Evolutionary conservation across 2,113 vertebrate genomes (phyloP).

Genomic region (Sterrhoptilus dennistouni): DNA sequence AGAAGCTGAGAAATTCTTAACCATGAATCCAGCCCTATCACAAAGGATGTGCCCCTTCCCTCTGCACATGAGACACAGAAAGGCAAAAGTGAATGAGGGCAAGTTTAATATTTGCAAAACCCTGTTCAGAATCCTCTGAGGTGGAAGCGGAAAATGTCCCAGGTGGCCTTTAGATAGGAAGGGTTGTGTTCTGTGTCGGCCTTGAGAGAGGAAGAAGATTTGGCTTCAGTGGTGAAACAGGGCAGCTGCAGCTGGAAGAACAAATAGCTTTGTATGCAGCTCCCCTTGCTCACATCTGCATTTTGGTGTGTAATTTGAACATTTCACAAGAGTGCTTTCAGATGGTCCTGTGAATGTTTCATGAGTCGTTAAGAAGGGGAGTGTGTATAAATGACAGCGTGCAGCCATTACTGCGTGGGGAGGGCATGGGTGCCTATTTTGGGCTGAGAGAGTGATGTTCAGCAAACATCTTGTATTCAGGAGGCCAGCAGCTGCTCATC

Average conservation of each 20-base stretch:
- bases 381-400: not conserved
- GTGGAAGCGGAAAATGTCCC: not conserved
- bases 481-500: constrained; percentile 28
- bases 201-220: not conserved
- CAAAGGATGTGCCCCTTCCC: not conserved
- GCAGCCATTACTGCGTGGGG: not conserved
- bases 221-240: not conserved
- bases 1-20: not conserved
- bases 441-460: constrained; percentile 1
- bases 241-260: not conserved
- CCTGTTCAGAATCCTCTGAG: not conserved
- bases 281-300: not conserved
- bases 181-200: not conserved
- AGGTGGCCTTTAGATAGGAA: not conserved
- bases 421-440: not conserved
- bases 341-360: constrained; percentile 24
- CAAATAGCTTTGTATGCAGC: not conserved
- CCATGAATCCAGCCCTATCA: not conserved
- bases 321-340: constrained; percentile 47
- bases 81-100: not conserved
- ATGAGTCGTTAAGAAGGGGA: not conserved
- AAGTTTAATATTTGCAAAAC: not conserved
- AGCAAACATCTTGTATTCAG: not conserved
- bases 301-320: not conserved
- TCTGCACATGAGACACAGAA: not conserved